These are phyloP conservation scores for Actias luna DNA, from an alignment of 2,888 invertebrate species.

Conservation along the genomic window DNA sequence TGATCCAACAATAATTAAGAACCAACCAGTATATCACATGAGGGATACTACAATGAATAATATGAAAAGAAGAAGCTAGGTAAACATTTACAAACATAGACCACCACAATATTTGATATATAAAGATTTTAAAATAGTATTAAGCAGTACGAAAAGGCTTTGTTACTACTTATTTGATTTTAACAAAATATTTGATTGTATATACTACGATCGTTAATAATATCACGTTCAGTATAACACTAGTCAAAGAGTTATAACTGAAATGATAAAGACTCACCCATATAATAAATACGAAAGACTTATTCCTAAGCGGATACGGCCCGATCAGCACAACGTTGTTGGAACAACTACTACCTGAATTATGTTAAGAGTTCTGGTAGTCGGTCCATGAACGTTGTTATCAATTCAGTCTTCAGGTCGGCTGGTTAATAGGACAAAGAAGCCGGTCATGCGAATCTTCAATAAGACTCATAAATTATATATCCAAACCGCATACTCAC, in stretches of 20 bases:
- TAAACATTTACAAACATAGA: too few relatives aligned
- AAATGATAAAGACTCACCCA: conserved; percentile 54
- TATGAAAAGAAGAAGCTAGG: too few relatives aligned
- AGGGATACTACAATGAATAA: too few relatives aligned
- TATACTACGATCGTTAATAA: background rate
- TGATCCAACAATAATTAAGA: too few relatives aligned
- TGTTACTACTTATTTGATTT: too few relatives aligned
- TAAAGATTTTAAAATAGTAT: too few relatives aligned
- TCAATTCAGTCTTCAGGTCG: conserved; percentile 49
- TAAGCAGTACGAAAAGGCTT: too few relatives aligned
- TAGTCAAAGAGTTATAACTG: background rate
- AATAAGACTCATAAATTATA: conserved; percentile 8
- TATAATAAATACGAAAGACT: conserved; percentile 50
- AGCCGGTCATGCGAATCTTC: conserved; percentile 48
- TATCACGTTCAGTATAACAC: background rate
- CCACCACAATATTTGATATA: too few relatives aligned
- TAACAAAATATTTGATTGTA: too few relatives aligned
- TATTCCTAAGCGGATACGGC: conserved; percentile 49
- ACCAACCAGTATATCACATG: too few relatives aligned
- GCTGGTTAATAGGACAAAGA: conserved; percentile 65
- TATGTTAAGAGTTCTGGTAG: conserved; percentile 44
- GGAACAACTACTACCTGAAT: conserved; percentile 44
- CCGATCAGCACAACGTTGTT: conserved; percentile 42
- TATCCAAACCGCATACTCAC: conserved; percentile 9
- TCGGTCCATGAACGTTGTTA: conserved; percentile 37